Evolutionary conservation across 1,140 invertebrate genomes (phyloP).

Genomic region (Uloborus diversus): DNA sequence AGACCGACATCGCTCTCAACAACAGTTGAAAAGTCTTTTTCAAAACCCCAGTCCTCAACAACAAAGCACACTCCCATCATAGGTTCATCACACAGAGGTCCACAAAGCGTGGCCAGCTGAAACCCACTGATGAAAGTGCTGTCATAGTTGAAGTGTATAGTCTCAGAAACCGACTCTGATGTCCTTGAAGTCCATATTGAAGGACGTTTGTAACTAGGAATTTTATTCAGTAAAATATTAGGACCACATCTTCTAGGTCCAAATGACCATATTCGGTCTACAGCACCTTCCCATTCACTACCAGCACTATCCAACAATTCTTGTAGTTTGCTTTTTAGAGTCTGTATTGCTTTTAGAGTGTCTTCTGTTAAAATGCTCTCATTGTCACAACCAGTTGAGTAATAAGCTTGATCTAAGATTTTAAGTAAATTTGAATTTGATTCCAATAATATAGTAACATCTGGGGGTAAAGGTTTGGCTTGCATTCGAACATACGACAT

Average conservation of each 20-base stretch:
- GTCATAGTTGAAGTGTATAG: conserved; percentile 68
- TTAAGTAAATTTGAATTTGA: conserved; percentile 72
- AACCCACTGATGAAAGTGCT: conserved; percentile 92
- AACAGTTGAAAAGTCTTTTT: background rate
- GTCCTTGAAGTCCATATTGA: conserved; percentile 44
- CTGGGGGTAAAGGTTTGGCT: conserved; percentile 80
- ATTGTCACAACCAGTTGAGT: conserved; percentile 26
- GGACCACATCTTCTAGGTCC: conserved; percentile 88
- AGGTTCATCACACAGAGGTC: conserved; percentile 94
- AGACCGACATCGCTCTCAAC: conserved; percentile 61
- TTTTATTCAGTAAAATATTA: conserved; percentile 86
- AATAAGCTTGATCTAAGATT: conserved; percentile 67
- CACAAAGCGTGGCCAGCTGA: conserved; percentile 87
- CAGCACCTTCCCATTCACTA: conserved; percentile 69
- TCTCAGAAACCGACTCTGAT: conserved; percentile 21
- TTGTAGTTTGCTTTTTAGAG: conserved; percentile 74
- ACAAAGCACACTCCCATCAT: conserved; percentile 94
- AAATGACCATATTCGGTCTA: conserved; percentile 87
- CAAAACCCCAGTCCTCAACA: conserved; percentile 78
- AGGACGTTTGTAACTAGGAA: conserved; percentile 61
- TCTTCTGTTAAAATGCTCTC: conserved; percentile 36
- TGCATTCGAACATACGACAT: conserved; percentile 78
- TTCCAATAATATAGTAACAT: conserved; percentile 77
- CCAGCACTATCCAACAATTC: conserved; percentile 72
- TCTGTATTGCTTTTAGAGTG: conserved; percentile 60